phyloP scores from a whole-genome alignment of 92 coral and sea anemone genomes.

The Siderastrea radians region DNA sequence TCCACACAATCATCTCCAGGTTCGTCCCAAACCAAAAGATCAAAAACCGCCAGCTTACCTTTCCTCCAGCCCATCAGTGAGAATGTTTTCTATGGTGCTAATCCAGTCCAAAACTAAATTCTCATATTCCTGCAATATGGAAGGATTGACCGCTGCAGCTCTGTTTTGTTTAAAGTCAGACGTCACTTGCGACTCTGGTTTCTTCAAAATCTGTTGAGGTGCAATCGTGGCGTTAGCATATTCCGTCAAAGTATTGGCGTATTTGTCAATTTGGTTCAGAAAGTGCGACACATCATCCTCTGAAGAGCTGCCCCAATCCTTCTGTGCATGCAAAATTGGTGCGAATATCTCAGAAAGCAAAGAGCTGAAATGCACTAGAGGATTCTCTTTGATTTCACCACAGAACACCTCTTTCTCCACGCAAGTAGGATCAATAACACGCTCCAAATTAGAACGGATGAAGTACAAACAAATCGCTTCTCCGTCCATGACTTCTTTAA shows the following conservation, averaged over 20 bases:
- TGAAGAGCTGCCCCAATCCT: conserved; percentile 87
- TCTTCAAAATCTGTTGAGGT: conserved; percentile 94
- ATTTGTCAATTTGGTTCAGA: conserved; percentile 92
- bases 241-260: conserved; percentile 88
- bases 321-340: conserved; percentile 94
- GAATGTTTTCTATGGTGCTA: conserved; percentile 87
- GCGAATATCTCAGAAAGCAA: conserved; percentile 90
- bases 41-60: conserved; percentile 48
- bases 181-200: conserved; percentile 93
- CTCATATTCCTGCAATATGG: conserved; percentile 92
- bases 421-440: conserved; percentile 95
- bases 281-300: conserved; percentile 91
- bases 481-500: conserved; percentile 96
- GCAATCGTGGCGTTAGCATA: conserved; percentile 94
- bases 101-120: conserved; percentile 94
- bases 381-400: conserved; percentile 98
- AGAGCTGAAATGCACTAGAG: conserved; percentile 90
- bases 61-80: conserved; percentile 92
- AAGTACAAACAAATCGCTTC: conserved; percentile 98
- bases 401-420: conserved; percentile 99
- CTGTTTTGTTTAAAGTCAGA: conserved; percentile 98
- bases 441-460: conserved; percentile 96
- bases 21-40: too few relatives aligned
- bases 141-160: conserved; percentile 98
- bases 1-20: too few relatives aligned